Percentiles rank a stretch among this genome's conserved stretches.
Evolutionary conservation across 2,797 vertebrate species (phyloP).

Genomic region (Characodon lateralis): DNA sequence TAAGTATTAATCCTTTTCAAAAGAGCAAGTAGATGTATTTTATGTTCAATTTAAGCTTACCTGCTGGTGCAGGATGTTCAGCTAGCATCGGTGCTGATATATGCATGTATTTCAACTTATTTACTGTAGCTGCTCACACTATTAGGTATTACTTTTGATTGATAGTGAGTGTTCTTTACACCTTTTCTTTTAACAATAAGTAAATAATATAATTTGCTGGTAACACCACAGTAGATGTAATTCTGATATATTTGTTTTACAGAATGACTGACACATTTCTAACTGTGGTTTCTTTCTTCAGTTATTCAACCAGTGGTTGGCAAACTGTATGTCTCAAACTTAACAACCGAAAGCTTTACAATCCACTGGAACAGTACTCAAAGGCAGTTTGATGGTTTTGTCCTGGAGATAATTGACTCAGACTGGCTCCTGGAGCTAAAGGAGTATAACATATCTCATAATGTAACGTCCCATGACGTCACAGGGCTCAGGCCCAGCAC

Average conservation of each 20-base stretch:
- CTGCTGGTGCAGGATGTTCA: conserved; percentile 10
- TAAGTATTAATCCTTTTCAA: conserved; percentile 9
- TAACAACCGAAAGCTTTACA: conserved; percentile 91
- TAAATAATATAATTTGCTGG: conserved; percentile 1
- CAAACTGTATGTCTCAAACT: conserved; percentile 85
- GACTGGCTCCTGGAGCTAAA: conserved; percentile 89
- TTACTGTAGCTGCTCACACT: conserved; percentile 31
- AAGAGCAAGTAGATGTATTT: neutral
- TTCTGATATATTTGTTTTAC: conserved; percentile 18
- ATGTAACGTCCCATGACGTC: conserved; percentile 81
- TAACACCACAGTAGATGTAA: neutral
- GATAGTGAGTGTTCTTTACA: conserved; percentile 44
- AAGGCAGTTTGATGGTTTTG: conserved; percentile 87
- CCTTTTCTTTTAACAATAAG: conserved; percentile 5
- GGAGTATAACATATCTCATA: conserved; percentile 87
- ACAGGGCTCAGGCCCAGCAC: conserved; percentile 90
- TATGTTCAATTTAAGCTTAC: conserved; percentile 28
- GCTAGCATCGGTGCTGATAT: conserved; percentile 12
- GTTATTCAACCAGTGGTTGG: conserved; percentile 85
- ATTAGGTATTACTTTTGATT: conserved; percentile 42
- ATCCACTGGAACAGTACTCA: conserved; percentile 87
- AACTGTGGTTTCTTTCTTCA: conserved; percentile 82
- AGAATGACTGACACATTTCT: conserved; percentile 43
- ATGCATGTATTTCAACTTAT: conserved; percentile 49
- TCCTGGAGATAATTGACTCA: conserved; percentile 96